Percentiles rank a stretch among this genome's conserved stretches.
These are phyloP conservation scores for Geotrypetes seraphini DNA, from an alignment of 2,797 vertebrate genomes.

Conservation along the genomic window DNA sequence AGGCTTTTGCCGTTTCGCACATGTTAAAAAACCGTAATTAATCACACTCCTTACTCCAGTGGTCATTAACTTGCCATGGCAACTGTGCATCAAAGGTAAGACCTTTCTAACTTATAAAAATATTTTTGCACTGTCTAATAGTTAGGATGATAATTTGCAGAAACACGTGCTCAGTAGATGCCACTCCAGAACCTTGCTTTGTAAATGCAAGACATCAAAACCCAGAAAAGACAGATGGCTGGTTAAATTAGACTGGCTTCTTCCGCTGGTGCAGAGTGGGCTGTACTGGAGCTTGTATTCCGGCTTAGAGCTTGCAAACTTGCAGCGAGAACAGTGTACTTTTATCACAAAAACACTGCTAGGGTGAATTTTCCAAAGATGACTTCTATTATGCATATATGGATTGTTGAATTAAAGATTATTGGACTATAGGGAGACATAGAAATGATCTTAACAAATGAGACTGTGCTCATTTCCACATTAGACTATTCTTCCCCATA, in stretches of 20 bases:
- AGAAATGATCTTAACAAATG: too few species aligned
- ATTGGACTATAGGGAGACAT: slow-evolving; percentile 11
- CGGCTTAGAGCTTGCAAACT: neutral
- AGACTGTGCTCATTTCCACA: too few species aligned
- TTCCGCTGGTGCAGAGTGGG: neutral
- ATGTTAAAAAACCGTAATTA: slow-evolving; percentile 17
- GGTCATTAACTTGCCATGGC: slow-evolving; percentile 10
- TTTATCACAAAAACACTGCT: slow-evolving; percentile 7
- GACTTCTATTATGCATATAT: slow-evolving; percentile 5
- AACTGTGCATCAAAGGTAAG: slow-evolving; percentile 25
- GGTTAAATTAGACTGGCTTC: neutral
- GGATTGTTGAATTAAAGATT: slow-evolving; percentile 17
- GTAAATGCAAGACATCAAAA: neutral
- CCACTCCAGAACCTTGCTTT: slow-evolving; percentile 1
- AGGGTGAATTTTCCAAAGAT: slow-evolving; percentile 4
- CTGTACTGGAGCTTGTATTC: neutral
- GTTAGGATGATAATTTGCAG: neutral
- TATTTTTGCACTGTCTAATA: neutral
- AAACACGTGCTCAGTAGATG: neutral
- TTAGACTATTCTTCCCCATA: slow-evolving; percentile 10
- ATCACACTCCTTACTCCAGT: slow-evolving; percentile 2
- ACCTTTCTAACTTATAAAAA: slow-evolving; percentile 7
- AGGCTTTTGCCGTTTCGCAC: slow-evolving; percentile 1
- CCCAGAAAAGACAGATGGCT: neutral
- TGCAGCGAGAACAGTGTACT: slow-evolving; percentile 6